phyloP scores from a whole-genome alignment of 2,888 invertebrate genomes.

The Dryobota labecula region DNA sequence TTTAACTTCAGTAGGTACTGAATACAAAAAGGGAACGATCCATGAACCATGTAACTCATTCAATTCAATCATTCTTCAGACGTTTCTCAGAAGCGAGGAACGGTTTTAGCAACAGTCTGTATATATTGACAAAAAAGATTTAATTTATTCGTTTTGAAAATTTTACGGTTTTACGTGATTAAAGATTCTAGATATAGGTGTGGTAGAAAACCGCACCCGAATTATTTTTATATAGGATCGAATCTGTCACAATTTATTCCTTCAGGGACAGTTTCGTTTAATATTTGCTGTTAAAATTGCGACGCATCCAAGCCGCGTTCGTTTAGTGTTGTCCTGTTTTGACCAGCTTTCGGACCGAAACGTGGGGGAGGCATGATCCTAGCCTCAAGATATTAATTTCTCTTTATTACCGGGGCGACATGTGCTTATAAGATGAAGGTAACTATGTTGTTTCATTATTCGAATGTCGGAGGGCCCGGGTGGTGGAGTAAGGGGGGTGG shows the following conservation, averaged over 20 bases:
- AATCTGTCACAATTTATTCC: background rate
- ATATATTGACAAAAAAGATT: slow-evolving; percentile 10
- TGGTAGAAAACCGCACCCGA: background rate
- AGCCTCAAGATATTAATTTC: slow-evolving; percentile 84
- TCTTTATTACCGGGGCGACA: slow-evolving; percentile 85
- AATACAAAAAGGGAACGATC: slow-evolving; percentile 28
- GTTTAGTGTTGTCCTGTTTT: slow-evolving; percentile 25
- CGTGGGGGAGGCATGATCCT: slow-evolving; percentile 62
- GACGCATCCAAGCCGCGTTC: background rate
- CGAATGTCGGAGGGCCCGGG: slow-evolving; percentile 78
- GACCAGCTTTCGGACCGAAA: slow-evolving; percentile 27
- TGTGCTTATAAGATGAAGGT: slow-evolving; percentile 87
- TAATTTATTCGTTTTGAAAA: slow-evolving; percentile 11
- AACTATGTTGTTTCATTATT: slow-evolving; percentile 88
- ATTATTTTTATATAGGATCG: background rate
- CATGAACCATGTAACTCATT: slow-evolving; percentile 14
- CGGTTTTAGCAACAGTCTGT: slow-evolving; percentile 43
- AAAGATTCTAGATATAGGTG: background rate
- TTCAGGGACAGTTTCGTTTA: background rate
- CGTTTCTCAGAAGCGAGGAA: background rate
- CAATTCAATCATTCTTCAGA: slow-evolving; percentile 10
- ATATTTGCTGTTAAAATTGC: slow-evolving; percentile 6
- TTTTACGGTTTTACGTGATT: background rate
- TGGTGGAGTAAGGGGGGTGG: slow-evolving; percentile 76
- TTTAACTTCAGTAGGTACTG: slow-evolving; percentile 14